phyloP scores from a whole-genome alignment of 2,113 vertebrate genomes.

The Gymnogyps californianus region DNA sequence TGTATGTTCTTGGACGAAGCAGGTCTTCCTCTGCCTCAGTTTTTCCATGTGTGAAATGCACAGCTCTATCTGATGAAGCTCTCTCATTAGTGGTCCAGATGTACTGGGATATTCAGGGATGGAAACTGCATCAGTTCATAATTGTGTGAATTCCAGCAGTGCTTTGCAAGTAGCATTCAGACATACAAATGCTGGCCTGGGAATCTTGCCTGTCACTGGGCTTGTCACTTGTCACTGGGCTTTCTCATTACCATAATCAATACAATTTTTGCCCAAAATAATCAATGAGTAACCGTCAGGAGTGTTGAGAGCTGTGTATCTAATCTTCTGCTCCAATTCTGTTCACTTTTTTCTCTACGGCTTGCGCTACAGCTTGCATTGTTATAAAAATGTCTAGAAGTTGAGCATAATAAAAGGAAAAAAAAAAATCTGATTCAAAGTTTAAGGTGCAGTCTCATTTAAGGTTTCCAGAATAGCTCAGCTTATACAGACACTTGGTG shows the following conservation, averaged over 20 bases:
- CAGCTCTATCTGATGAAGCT: neutral
- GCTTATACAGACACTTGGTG: neutral
- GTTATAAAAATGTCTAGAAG: neutral
- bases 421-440: neutral
- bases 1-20: neutral
- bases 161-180: neutral
- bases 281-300: neutral
- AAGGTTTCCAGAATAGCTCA: neutral
- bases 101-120: neutral
- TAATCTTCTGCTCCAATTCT: neutral
- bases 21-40: neutral
- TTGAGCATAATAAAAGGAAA: neutral
- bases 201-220: neutral
- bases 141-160: neutral
- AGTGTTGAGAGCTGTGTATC: neutral
- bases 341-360: neutral
- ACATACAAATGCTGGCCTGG: neutral
- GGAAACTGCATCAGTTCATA: neutral
- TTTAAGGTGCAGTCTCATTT: neutral
- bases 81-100: neutral
- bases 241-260: constrained; percentile 18
- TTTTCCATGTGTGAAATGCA: neutral
- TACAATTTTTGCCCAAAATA: neutral
- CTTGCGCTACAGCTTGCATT: neutral
- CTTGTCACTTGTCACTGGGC: neutral